These are phyloP conservation scores for Eilema depressum DNA, from an alignment of 2,888 invertebrate genomes.

Conservation along the genomic window DNA sequence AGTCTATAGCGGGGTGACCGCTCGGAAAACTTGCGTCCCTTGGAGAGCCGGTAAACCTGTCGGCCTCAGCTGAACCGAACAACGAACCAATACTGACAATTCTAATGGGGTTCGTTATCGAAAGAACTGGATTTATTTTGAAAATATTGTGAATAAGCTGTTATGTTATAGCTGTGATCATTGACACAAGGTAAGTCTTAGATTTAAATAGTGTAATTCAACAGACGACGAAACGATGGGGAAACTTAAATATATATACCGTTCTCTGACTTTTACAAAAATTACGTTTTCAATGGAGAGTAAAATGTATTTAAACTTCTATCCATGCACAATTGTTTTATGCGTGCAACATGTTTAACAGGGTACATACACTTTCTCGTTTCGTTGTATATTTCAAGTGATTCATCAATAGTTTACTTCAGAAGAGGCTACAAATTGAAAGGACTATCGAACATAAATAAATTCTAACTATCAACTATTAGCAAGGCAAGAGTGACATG, in stretches of 20 bases:
- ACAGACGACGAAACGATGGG: too few relatives aligned
- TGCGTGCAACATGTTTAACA: too few relatives aligned
- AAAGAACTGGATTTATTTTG: neutral
- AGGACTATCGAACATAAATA: neutral
- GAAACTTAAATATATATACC: too few relatives aligned
- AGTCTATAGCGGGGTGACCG: slow-evolving; percentile 1
- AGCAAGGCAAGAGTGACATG: slow-evolving; percentile 15
- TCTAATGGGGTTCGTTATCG: neutral
- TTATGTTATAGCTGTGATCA: neutral
- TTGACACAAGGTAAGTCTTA: too few relatives aligned
- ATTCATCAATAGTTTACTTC: neutral
- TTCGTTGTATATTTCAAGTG: neutral
- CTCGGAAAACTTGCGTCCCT: neutral
- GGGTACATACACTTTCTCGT: too few relatives aligned
- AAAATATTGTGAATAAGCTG: neutral
- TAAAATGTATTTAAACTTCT: too few relatives aligned
- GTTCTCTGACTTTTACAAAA: too few relatives aligned
- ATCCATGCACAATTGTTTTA: too few relatives aligned
- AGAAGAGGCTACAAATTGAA: neutral
- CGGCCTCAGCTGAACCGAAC: neutral
- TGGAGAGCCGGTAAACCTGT: neutral
- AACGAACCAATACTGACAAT: neutral
- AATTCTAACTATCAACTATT: slow-evolving; percentile 11
- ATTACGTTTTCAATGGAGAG: too few relatives aligned
- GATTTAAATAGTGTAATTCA: too few relatives aligned